A percentile compares a stretch with the other conserved stretches of the same genome.
phyloP scores from a whole-genome alignment of 2,888 invertebrate species.

The Xestia rhomboidea region DNA sequence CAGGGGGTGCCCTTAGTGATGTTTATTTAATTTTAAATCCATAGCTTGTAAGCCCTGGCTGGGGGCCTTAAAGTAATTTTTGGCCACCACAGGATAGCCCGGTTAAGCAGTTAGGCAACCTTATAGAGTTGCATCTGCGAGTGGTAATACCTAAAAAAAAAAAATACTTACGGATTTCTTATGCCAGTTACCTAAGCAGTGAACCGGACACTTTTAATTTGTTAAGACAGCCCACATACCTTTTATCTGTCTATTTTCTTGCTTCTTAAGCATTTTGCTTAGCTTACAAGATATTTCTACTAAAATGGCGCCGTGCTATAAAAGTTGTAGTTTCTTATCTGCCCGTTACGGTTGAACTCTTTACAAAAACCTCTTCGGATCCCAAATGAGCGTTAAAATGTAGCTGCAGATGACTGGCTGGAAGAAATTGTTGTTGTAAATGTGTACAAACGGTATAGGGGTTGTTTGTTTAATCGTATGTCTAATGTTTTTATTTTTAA shows the following conservation, averaged over 20 bases:
- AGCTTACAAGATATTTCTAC: conserved; percentile 30
- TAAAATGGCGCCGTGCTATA: conserved; percentile 39
- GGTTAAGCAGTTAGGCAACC: too few species aligned
- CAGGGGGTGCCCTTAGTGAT: too few species aligned
- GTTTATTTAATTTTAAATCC: too few species aligned
- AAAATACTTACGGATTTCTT: too few species aligned
- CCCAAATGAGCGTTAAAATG: conserved; percentile 61
- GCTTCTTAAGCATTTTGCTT: conserved; percentile 23
- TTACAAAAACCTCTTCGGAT: conserved; percentile 64
- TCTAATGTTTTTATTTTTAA: not conserved
- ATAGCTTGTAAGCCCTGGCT: too few species aligned
- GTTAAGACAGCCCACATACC: conserved; percentile 33
- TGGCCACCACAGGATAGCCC: too few species aligned
- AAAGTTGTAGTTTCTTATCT: conserved; percentile 64
- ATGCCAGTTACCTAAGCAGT: not conserved
- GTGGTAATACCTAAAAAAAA: too few species aligned
- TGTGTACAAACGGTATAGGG: not conserved
- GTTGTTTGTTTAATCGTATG: not conserved
- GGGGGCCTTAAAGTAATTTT: too few species aligned
- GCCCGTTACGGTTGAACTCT: conserved; percentile 65
- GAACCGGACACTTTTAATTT: conserved; percentile 23
- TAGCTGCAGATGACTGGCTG: conserved; percentile 61
- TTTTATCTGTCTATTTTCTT: conserved; percentile 49
- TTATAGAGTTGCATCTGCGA: too few species aligned
- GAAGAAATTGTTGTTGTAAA: conserved; percentile 33